These are phyloP conservation scores for Sialia sialis DNA, from an alignment of 2,113 vertebrate genomes.

Conservation along the genomic window DNA sequence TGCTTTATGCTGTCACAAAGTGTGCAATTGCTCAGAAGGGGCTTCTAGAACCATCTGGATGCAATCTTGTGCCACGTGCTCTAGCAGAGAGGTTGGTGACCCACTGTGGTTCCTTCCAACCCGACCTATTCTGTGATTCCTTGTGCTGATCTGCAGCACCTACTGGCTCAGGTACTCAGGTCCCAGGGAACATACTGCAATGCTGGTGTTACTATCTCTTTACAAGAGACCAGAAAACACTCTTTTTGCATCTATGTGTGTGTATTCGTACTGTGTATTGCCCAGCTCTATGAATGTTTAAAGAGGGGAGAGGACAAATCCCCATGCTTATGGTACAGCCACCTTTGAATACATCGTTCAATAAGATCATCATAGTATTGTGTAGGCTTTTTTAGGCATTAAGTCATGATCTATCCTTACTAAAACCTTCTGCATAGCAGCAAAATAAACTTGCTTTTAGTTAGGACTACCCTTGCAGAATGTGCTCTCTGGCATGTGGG, in stretches of 20 bases:
- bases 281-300: not conserved
- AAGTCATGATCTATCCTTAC: not conserved
- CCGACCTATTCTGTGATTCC: not conserved
- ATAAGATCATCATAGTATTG: not conserved
- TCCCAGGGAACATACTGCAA: not conserved
- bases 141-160: not conserved
- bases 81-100: not conserved
- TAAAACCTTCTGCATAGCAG: not conserved
- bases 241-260: not conserved
- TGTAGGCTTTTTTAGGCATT: not conserved
- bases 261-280: not conserved
- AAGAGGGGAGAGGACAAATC: not conserved
- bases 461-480: not conserved
- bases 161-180: fast-evolving
- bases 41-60: not conserved
- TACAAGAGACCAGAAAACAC: not conserved
- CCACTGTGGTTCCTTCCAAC: not conserved
- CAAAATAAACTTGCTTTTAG: not conserved
- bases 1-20: not conserved
- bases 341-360: not conserved
- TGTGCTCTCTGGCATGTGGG: not conserved
- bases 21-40: not conserved
- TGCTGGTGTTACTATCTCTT: not conserved
- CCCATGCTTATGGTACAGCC: not conserved
- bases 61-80: not conserved